Percentiles rank a stretch among this genome's conserved stretches.
Evolutionary conservation across 2,113 vertebrate species (phyloP).

Genomic region (Tinamus guttatus): DNA sequence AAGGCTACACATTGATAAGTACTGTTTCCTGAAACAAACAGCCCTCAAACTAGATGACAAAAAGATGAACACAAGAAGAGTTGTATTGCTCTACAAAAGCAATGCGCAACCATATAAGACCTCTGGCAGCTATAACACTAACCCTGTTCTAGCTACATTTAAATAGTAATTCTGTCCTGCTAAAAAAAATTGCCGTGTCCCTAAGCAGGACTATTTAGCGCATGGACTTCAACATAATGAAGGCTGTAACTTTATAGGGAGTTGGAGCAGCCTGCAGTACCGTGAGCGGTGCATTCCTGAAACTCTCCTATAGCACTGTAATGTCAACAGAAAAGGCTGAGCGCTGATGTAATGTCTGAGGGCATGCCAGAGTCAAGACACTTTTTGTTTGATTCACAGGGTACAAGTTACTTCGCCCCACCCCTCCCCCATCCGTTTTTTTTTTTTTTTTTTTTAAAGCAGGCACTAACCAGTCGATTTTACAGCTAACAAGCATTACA

Average conservation of each 20-base stretch:
- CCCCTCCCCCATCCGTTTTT: neutral
- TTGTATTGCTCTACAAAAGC: neutral
- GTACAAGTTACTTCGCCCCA: conserved; percentile 56
- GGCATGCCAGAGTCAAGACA: conserved; percentile 74
- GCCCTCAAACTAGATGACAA: neutral
- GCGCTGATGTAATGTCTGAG: conserved; percentile 86
- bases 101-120: neutral
- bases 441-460: conserved; percentile 6
- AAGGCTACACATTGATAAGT: neutral
- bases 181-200: neutral
- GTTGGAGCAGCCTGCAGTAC: conserved; percentile 19
- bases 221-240: neutral
- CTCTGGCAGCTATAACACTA: neutral
- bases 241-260: conserved; percentile 66
- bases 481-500: neutral
- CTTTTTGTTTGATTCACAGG: conserved; percentile 68
- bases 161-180: neutral
- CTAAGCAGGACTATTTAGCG: neutral
- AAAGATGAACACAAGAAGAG: neutral
- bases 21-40: neutral
- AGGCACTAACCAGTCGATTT: conserved; percentile 26
- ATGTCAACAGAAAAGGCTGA: conserved; percentile 80
- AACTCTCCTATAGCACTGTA: conserved; percentile 73
- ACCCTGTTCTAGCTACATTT: neutral
- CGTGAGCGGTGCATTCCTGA: conserved; percentile 57